Evolutionary conservation across 2,888 invertebrate genomes (phyloP).

Genomic region (Exocentrus adspersus): DNA sequence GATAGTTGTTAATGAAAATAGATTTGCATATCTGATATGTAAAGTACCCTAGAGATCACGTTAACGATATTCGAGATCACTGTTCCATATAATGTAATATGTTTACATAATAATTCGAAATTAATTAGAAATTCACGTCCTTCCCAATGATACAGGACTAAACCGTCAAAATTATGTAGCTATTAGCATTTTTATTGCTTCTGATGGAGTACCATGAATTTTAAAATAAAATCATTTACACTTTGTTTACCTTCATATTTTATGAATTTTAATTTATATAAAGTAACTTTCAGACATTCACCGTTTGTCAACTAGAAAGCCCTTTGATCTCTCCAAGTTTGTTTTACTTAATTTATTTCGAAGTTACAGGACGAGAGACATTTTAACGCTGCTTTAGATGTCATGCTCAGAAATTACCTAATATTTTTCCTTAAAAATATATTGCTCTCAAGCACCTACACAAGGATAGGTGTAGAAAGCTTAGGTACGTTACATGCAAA

Average conservation of each 20-base stretch:
- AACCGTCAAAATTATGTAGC: constrained; percentile 4
- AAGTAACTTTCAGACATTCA: constrained; percentile 8
- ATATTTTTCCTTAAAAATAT: background rate
- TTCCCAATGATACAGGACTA: no score
- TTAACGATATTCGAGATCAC: background rate
- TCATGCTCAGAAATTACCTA: background rate
- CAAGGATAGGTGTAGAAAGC: background rate
- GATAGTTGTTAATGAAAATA: no score
- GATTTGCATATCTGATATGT: no score
- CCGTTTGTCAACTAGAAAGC: constrained; percentile 1
- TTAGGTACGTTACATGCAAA: no score
- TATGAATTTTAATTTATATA: constrained; percentile 19
- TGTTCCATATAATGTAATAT: no score
- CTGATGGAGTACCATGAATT: constrained; percentile 23
- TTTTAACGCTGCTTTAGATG: background rate
- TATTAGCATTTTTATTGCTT: constrained; percentile 29
- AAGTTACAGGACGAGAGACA: background rate
- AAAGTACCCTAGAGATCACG: no score
- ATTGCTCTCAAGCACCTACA: background rate
- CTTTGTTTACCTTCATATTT: constrained; percentile 20
- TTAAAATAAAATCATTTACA: constrained; percentile 27
- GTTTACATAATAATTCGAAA: background rate
- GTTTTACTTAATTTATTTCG: constrained; percentile 10
- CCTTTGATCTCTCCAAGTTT: background rate
- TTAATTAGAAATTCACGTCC: background rate